Percentiles rank a stretch among this genome's conserved stretches.
Evolutionary conservation across 2,797 vertebrate genomes (phyloP).

Genomic region (Pipistrellus pygmaeus): DNA sequence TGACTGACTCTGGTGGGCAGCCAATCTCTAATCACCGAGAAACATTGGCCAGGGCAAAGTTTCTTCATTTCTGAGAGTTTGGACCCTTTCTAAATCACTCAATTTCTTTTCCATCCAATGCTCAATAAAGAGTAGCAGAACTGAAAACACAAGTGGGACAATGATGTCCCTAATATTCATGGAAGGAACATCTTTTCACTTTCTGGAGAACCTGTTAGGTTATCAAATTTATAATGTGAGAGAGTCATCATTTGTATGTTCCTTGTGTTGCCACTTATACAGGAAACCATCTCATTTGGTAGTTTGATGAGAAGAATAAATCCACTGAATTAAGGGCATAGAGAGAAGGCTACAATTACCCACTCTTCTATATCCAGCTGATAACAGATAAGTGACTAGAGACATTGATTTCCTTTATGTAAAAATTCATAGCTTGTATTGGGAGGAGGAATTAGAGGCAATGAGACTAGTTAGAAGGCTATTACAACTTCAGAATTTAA

Average conservation of each 20-base stretch:
- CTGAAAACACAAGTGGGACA: not conserved
- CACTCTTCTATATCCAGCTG: not conserved
- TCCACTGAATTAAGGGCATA: not conserved
- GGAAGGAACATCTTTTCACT: not conserved
- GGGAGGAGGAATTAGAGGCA: not conserved
- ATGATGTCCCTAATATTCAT: not conserved
- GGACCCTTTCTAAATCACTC: not conserved
- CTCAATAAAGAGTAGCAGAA: not conserved
- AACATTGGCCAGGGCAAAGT: no score
- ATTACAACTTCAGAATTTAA: slow-evolving; percentile 33
- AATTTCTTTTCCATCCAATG: not conserved
- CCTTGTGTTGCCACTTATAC: not conserved
- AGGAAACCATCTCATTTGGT: not conserved
- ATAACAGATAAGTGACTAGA: not conserved
- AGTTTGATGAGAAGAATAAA: not conserved
- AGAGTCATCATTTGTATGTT: not conserved
- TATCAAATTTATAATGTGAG: not conserved
- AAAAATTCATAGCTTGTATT: not conserved
- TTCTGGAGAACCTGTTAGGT: not conserved
- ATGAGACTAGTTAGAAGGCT: not conserved
- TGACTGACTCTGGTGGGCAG: no score
- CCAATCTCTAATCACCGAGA: no score
- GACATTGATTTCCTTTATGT: not conserved
- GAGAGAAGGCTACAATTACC: not conserved
- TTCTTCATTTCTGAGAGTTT: not conserved